Base-by-base conservation (phyloP, 2,888 invertebrate genomes). In the Amphipyra berbera region DNA sequence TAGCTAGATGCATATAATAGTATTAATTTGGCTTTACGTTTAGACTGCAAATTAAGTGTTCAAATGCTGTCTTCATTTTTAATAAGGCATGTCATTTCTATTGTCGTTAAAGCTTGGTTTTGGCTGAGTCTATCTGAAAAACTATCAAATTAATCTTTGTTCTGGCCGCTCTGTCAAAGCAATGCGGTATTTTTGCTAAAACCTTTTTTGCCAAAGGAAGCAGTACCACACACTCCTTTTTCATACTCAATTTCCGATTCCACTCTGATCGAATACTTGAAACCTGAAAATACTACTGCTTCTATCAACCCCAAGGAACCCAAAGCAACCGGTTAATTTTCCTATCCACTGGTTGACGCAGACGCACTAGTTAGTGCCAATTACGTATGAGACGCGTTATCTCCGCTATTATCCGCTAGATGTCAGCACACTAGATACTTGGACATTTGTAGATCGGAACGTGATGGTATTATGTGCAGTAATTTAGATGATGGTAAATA, bases 271-370 rank as follows among this genome's bases (percentile, higher is more conserved):
- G 37, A 41, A n/a, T 21, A 12, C 38, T n/a, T 12, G 38, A 6
- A 14, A 14, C n/a, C 40, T 41, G 8, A 15, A 21, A 7, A 9
- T 3, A 2, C 21, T 0, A n/a, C 27, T 21, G 6, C 12, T 30
- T 45, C 13, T 21, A 15, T 4, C 27, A 6, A 6, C 9, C 10
- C 3, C 15, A 54, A 40, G 56, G 77, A 78, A 66, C 73, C 62
- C 76, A 55, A 69, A 60, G 7, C 21, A 44, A 73, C 69, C 55
- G 56, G 71, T 68, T 79, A 73, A 84, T 85, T 85, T 81, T 82
- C 81, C 78, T 76, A 73, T 83, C 77, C 76, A 59, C 49, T 80
- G 82, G 67, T 71, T 65, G 72, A 62, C 64, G 57, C 68, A 71
- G 76, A 66, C 69, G 63, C 74, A 68, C 61, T 74, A 65, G 76